These are phyloP conservation scores for Epizoanthus stellaris DNA, from an alignment of 92 coral and sea anemone genomes.

Conservation along the genomic window DNA sequence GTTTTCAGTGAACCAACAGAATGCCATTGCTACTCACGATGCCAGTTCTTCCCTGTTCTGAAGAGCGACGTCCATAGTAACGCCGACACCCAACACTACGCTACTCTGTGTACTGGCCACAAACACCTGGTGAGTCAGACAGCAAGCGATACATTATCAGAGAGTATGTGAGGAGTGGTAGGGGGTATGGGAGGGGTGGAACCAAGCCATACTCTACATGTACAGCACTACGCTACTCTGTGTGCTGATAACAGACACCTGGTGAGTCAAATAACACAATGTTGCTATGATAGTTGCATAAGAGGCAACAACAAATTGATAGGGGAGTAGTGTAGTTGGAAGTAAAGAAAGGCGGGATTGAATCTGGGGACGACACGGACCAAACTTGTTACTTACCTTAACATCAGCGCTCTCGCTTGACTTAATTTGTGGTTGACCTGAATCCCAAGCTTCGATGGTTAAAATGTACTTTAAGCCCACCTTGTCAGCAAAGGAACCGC, in stretches of 20 bases:
- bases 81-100: slow-evolving; percentile 10
- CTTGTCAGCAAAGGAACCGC: slow-evolving; percentile 49
- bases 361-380: neutral
- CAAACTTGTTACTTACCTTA: slow-evolving; percentile 2
- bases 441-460: slow-evolving; percentile 55
- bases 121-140: slow-evolving; percentile 21
- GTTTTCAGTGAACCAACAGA: too few species aligned
- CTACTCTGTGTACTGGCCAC: slow-evolving; percentile 21
- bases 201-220: too few species aligned
- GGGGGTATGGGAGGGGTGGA: too few species aligned
- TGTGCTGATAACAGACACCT: too few species aligned
- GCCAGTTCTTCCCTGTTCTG: slow-evolving; percentile 24
- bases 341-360: too few species aligned
- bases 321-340: too few species aligned
- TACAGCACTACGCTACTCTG: too few species aligned
- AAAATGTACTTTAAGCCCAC: slow-evolving; percentile 52
- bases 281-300: too few species aligned
- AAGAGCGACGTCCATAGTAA: slow-evolving; percentile 25
- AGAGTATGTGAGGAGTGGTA: neutral
- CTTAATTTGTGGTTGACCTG: slow-evolving; percentile 30
- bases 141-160: neutral
- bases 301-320: too few species aligned
- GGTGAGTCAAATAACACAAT: too few species aligned
- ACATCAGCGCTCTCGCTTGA: slow-evolving; percentile 3
- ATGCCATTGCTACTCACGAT: slow-evolving; percentile 4